These are phyloP conservation scores for Alexandromys fortis DNA, from an alignment of 2,113 vertebrate genomes.

Conservation along the genomic window DNA sequence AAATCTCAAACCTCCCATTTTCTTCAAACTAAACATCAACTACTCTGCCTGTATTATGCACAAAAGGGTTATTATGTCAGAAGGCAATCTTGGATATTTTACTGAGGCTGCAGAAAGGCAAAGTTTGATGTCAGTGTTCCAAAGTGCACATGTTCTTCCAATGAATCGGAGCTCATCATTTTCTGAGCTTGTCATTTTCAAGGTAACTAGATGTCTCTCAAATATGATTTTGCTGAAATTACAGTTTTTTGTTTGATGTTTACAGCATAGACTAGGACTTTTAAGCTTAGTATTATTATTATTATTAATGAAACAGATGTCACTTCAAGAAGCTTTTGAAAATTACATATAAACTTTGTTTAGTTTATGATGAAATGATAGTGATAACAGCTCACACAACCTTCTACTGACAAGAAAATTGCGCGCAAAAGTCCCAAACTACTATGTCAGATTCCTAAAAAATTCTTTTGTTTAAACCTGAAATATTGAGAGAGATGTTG, in stretches of 20 bases:
- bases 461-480: slow-evolving; percentile 69
- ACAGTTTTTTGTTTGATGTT: slow-evolving; percentile 82
- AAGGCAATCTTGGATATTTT: slow-evolving; percentile 81
- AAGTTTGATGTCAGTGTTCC: slow-evolving; percentile 70
- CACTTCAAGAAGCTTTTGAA: slow-evolving; percentile 81
- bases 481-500: slow-evolving; percentile 77
- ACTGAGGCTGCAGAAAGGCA: slow-evolving; percentile 80
- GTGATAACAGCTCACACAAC: slow-evolving; percentile 78
- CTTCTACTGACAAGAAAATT: slow-evolving; percentile 83
- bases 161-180: slow-evolving; percentile 81
- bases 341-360: slow-evolving; percentile 84
- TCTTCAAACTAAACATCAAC: slow-evolving; percentile 80
- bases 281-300: slow-evolving; percentile 77
- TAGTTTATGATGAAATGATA: slow-evolving; percentile 82
- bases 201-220: slow-evolving; percentile 76
- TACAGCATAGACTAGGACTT: slow-evolving; percentile 81
- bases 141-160: slow-evolving; percentile 78
- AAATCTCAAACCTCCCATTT: slow-evolving; percentile 70
- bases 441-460: slow-evolving; percentile 80
- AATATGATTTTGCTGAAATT: slow-evolving; percentile 84
- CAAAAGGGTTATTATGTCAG: slow-evolving; percentile 72
- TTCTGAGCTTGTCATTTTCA: slow-evolving; percentile 73
- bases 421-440: slow-evolving; percentile 78
- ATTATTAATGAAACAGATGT: slow-evolving; percentile 83
- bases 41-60: slow-evolving; percentile 77